Evolutionary conservation across 2,113 vertebrate genomes (phyloP).

Genomic region (Pitta sordida): DNA sequence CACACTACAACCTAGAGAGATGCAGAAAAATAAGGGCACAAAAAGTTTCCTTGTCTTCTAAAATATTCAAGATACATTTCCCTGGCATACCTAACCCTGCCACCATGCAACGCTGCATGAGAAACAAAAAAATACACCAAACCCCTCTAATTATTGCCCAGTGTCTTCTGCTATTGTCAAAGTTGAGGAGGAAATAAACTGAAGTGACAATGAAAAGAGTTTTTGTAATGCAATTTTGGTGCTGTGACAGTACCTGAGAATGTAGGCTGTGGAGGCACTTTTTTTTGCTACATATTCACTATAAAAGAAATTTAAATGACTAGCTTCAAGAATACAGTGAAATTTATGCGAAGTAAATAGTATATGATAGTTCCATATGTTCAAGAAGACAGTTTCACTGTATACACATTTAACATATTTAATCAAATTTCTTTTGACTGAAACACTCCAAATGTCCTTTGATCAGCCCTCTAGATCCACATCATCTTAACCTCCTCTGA

Average conservation of each 20-base stretch:
- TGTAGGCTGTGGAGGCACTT: neutral
- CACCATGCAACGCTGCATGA: neutral
- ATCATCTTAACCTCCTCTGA: neutral
- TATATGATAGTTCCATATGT: neutral
- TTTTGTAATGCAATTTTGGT: neutral
- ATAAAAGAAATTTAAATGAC: neutral
- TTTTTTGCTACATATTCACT: neutral
- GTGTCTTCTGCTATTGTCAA: neutral
- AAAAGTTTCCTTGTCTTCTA: neutral
- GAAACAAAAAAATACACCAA: neutral
- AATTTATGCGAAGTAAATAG: neutral
- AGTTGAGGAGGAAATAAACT: neutral
- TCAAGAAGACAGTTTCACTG: neutral
- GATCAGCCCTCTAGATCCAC: neutral
- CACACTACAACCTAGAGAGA: neutral
- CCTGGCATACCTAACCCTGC: neutral
- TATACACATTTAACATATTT: neutral
- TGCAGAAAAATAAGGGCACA: neutral
- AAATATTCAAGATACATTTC: neutral
- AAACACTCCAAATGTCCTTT: neutral
- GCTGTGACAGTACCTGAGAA: neutral
- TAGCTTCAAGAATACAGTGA: neutral
- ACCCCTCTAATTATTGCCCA: neutral
- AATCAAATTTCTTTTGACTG: neutral
- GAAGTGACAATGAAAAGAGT: neutral